A percentile compares a stretch with the other conserved stretches of the same genome.
Evolutionary conservation across 2,888 invertebrate species (phyloP).

Genomic region (Corbicula japonica): DNA sequence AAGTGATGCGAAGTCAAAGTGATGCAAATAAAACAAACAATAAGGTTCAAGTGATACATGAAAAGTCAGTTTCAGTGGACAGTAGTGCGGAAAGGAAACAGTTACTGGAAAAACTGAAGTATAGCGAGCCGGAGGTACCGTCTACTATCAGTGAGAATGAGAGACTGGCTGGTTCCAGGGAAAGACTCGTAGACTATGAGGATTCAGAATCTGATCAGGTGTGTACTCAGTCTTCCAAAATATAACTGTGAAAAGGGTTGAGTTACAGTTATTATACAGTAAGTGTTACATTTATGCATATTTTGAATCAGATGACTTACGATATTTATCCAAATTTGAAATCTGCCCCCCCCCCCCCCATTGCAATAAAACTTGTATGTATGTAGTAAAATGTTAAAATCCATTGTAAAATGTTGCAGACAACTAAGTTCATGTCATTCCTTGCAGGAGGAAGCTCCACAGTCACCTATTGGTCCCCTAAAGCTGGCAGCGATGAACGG

Average conservation of each 20-base stretch:
- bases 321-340: no score
- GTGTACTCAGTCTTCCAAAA: no score
- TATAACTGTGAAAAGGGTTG: no score
- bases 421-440: no score
- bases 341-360: no score
- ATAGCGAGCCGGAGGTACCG: slow-evolving; percentile 56
- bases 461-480: slow-evolving; percentile 82
- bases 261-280: no score
- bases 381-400: no score
- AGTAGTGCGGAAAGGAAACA: slow-evolving; percentile 64
- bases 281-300: no score
- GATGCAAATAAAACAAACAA: slow-evolving; percentile 58
- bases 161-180: slow-evolving; percentile 39
- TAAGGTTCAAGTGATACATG: slow-evolving; percentile 61
- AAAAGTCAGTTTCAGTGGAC: slow-evolving; percentile 64
- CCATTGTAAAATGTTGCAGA: no score
- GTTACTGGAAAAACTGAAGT: slow-evolving; percentile 58
- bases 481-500: slow-evolving; percentile 87
- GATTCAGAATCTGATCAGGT: slow-evolving; percentile 76
- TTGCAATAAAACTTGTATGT: no score
- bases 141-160: slow-evolving; percentile 55
- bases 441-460: slow-evolving; percentile 41
- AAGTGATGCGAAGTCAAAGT: slow-evolving; percentile 59
- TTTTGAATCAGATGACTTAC: no score
- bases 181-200: slow-evolving; percentile 62